These are phyloP conservation scores for Diprion similis DNA, from an alignment of 1,140 invertebrate species.

Conservation along the genomic window DNA sequence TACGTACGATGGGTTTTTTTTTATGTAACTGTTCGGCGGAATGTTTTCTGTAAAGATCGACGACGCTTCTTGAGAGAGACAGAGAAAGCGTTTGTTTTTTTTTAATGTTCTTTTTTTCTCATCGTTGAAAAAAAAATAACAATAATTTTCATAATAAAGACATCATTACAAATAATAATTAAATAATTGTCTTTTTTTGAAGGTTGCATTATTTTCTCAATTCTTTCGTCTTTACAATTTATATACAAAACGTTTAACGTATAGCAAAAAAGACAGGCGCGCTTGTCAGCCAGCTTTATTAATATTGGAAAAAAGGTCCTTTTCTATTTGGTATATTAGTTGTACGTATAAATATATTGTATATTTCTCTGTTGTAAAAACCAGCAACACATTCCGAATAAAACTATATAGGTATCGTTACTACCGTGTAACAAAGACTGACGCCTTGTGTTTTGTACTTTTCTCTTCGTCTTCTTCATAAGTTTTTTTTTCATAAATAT, in stretches of 20 bases:
- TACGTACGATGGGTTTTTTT: not conserved
- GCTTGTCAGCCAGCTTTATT: not conserved
- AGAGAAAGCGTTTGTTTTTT: no score
- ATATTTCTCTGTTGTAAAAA: not conserved
- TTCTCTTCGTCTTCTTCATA: no score
- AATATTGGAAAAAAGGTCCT: not conserved
- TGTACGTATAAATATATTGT: not conserved
- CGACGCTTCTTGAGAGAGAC: no score
- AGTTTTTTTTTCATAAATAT: no score
- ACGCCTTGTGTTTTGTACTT: not conserved
- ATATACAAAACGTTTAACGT: not conserved
- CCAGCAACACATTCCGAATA: slow-evolving; percentile 4
- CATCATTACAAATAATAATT: no score
- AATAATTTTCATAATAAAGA: no score
- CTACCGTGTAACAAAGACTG: slow-evolving; percentile 4
- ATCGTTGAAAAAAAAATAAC: no score
- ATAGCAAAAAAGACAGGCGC: not conserved
- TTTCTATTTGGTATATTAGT: not conserved
- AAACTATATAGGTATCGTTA: not conserved
- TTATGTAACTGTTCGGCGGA: no score
- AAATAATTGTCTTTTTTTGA: not conserved
- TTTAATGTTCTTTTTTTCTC: no score
- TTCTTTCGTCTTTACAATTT: not conserved
- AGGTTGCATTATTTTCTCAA: not conserved
- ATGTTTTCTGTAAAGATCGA: no score